Conservation (phyloP, 2,113 vertebrate genomes). For the Dromiciops gliroides region DNA sequence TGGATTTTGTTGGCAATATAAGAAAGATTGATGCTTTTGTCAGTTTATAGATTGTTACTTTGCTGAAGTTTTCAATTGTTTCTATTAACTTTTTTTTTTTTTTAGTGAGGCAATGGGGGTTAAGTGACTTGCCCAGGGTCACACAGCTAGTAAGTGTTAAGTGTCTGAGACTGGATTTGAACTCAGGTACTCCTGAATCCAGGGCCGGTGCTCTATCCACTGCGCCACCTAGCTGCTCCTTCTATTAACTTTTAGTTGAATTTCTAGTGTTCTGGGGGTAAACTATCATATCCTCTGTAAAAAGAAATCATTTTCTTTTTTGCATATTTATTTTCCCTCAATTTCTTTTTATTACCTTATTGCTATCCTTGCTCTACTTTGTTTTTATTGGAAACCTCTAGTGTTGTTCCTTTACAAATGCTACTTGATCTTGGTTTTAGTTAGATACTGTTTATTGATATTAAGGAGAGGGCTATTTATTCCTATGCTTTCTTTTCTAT, state of each 20-base stretch:
- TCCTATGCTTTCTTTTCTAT: too few relatives aligned
- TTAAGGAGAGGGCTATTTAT: too few relatives aligned
- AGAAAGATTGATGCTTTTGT: not conserved
- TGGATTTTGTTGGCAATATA: not conserved
- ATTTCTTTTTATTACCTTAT: not conserved
- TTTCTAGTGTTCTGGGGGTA: not conserved
- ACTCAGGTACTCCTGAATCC: too few relatives aligned
- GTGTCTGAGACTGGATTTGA: too few relatives aligned
- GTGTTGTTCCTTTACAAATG: not conserved
- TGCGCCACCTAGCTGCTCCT: too few relatives aligned
- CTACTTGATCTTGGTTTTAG: not conserved
- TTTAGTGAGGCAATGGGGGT: too few relatives aligned
- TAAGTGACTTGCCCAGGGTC: too few relatives aligned
- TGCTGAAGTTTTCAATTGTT: not conserved
- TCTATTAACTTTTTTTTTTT: not conserved
- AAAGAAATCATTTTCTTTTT: not conserved
- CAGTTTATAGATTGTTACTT: not conserved
- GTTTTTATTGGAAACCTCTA: not conserved
- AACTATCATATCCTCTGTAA: not conserved
- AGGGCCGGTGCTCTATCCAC: too few relatives aligned
- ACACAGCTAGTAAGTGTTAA: too few relatives aligned
- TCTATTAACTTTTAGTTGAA: not conserved
- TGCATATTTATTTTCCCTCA: not conserved
- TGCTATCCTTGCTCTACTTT: not conserved
- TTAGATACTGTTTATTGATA: not conserved